Percentiles rank a stretch among this genome's conserved stretches.
Conservation (phyloP, 2,888 invertebrate genomes). For the Abrostola tripartita region DNA sequence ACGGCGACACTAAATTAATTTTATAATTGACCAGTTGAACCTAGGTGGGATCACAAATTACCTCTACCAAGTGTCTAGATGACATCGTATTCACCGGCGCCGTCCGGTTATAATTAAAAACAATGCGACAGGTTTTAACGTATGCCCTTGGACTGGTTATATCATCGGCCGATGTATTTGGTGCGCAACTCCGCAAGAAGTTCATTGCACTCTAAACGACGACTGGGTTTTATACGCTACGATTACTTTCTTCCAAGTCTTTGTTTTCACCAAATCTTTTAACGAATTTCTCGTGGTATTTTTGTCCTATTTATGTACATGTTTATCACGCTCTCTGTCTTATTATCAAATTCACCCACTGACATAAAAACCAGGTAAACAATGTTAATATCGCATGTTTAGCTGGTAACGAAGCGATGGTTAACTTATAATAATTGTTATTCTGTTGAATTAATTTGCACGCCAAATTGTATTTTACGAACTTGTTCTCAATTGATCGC, state of each 20-base stretch:
- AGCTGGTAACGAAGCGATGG: conserved; percentile 50
- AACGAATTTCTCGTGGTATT: conserved; percentile 53
- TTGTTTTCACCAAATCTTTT: background rate
- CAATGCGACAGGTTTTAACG: conserved; percentile 69
- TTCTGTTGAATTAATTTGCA: conserved; percentile 60
- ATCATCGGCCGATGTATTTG: conserved; percentile 70
- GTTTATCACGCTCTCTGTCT: conserved; percentile 67
- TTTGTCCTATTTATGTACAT: conserved; percentile 63
- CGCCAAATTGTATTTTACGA: conserved; percentile 48
- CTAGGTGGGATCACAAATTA: conserved; percentile 20
- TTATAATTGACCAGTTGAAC: conserved; percentile 8
- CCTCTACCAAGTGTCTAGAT: conserved; percentile 21
- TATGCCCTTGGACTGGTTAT: conserved; percentile 76
- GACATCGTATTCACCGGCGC: conserved; percentile 27
- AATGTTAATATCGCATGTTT: conserved; percentile 68
- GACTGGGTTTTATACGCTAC: conserved; percentile 31
- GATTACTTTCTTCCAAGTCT: conserved; percentile 33
- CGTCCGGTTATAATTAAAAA: conserved; percentile 65
- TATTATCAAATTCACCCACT: conserved; percentile 79
- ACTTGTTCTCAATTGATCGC: conserved; percentile 62
- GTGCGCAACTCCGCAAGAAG: conserved; percentile 68
- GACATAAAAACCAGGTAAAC: conserved; percentile 69
- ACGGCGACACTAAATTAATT: conserved; percentile 8
- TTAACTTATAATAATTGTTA: conserved; percentile 61
- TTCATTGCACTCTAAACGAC: conserved; percentile 72